Percentiles rank a stretch among this genome's conserved stretches.
These are phyloP conservation scores for Blera fallax DNA, from an alignment of 2,888 invertebrate genomes.

Conservation along the genomic window DNA sequence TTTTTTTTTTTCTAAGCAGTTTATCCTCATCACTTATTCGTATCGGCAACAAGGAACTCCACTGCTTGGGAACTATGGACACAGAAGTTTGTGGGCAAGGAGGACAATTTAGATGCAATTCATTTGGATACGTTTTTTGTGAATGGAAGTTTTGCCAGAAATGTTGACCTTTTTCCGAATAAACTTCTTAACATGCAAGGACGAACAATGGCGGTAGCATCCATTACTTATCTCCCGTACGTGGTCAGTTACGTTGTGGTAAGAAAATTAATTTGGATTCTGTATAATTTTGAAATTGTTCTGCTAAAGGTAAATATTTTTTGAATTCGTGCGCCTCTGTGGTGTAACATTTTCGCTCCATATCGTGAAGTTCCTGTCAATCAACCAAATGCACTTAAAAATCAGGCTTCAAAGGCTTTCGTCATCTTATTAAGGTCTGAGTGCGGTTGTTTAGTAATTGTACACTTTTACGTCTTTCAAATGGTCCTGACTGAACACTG, in stretches of 20 bases:
- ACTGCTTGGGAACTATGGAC: conserved; percentile 80
- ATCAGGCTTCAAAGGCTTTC: too few species aligned
- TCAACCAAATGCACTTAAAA: too few species aligned
- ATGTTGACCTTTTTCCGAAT: conserved; percentile 80
- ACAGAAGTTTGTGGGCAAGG: conserved; percentile 79
- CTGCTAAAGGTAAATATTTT: too few species aligned
- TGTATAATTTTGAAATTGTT: neutral
- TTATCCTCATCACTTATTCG: conserved; percentile 80
- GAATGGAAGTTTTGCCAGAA: conserved; percentile 77
- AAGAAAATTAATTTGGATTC: conserved; percentile 73
- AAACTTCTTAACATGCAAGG: conserved; percentile 79
- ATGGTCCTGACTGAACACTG: too few species aligned
- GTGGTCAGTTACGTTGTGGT: conserved; percentile 80
- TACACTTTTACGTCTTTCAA: too few species aligned
- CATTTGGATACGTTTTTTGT: conserved; percentile 78
- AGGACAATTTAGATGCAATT: conserved; percentile 79
- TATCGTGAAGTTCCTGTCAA: too few species aligned
- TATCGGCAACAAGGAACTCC: conserved; percentile 74
- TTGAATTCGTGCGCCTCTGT: too few species aligned
- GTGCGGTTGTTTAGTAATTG: too few species aligned
- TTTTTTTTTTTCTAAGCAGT: conserved; percentile 73
- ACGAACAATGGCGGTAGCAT: conserved; percentile 78
- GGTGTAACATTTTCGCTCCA: too few species aligned
- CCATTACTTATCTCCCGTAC: conserved; percentile 80
- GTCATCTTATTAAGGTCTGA: too few species aligned